Evolutionary conservation across 2,888 invertebrate species (phyloP), one percentile per base, ranked within the genome.

Genomic region (Vannuccia rotundouncinata): DNA sequence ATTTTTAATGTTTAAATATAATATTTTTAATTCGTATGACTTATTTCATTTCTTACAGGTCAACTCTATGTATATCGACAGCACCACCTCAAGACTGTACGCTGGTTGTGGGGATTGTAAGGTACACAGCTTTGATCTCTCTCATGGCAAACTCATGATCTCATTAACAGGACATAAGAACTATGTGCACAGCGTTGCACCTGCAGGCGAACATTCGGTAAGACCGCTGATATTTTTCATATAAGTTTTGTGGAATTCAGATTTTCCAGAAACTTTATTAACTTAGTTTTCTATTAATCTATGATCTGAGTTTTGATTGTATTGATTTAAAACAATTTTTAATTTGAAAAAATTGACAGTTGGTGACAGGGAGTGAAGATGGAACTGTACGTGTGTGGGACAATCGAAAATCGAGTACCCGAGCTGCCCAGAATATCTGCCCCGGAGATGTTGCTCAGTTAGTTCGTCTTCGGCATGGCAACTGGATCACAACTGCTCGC

Each of bases 361-460:
- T 75, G 22, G 29, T 31, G 2, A 5, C 75, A 10, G 75, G 75
- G 5, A 29, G 29, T 75, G 75, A 75, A 75, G 75, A 75, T 27
- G 75, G 75, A 10, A 75, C 75, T 25, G 75, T 75, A 10, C 75
- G 75, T 29, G 29, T 75, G 29, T 75, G 75, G 75, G 75, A 75
- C 29, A 2, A 2, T 5, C 75, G 75, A 13, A 5, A 22, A 13
- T 5, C 2, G 74, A 22, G 31, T 28, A 10, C 75, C 2, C 2
- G 2, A 10, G 27, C 27, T 5, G 73, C 5, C 17, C 66, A 66
- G 22, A 22, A 27, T 22, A 5, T 66, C 66, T 2, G 22, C 1
- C 75, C 75, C 27, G 31, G 25, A 2, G 29, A n/a, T 2, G 31
- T 2, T 1, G 10, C 29, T 22, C 27, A 75, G 2, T n/a, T 75